phyloP scores from a whole-genome alignment of 2,888 invertebrate species.

The Caenorhabditis sp. region DNA sequence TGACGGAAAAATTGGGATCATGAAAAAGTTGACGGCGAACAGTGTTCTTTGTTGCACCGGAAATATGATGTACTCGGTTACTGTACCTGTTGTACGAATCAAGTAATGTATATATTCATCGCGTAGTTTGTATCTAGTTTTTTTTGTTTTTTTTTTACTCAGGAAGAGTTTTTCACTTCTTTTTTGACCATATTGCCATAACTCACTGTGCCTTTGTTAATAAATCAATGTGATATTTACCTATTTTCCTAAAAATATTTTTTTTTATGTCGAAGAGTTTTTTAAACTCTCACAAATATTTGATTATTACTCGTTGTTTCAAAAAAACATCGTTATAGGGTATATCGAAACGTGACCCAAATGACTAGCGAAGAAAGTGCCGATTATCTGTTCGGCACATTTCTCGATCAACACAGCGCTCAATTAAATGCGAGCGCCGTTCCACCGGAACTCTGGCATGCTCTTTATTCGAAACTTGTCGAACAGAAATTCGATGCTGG shows the following conservation, averaged over 20 bases:
- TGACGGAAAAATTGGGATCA: slow-evolving; percentile 45
- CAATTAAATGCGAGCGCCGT: slow-evolving; percentile 60
- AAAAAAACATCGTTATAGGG: not conserved
- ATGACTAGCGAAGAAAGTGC: too few relatives aligned
- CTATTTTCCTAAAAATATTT: not conserved
- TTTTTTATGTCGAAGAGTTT: too few relatives aligned
- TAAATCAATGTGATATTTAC: not conserved
- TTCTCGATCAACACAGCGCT: slow-evolving; percentile 52
- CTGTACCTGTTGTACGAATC: slow-evolving; percentile 41
- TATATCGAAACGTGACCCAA: not conserved
- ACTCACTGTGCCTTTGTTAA: slow-evolving; percentile 2
- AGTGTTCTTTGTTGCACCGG: slow-evolving; percentile 54
- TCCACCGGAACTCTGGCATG: slow-evolving; percentile 60
- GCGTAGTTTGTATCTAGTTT: not conserved
- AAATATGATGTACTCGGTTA: slow-evolving; percentile 54
- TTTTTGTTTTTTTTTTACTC: not conserved
- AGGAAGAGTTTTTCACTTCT: not conserved
- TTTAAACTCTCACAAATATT: not conserved
- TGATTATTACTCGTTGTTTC: not conserved
- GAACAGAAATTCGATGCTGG: slow-evolving; percentile 64
- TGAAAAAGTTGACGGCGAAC: slow-evolving; percentile 39
- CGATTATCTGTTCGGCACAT: slow-evolving; percentile 48
- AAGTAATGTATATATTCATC: slow-evolving; percentile 18
- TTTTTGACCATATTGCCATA: not conserved
- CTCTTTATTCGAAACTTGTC: slow-evolving; percentile 53